These are phyloP conservation scores for Drosophila demipolita DNA, from an alignment of 2,888 invertebrate genomes.

Conservation along the genomic window DNA sequence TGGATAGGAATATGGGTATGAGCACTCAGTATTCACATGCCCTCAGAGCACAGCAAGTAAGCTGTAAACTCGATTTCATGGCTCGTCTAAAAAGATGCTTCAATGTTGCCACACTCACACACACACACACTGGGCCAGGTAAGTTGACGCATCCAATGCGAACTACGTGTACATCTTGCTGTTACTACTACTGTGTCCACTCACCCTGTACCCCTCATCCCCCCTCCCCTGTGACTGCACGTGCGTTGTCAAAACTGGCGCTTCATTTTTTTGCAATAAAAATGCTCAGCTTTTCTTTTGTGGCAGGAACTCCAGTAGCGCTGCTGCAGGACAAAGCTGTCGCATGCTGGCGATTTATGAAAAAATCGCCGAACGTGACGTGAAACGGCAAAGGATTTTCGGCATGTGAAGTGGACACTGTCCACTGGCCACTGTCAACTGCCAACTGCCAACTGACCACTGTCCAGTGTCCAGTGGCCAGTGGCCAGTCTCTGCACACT, in stretches of 20 bases:
- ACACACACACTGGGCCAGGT: conserved; percentile 34
- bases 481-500: conserved; percentile 4
- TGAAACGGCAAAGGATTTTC: conserved; percentile 66
- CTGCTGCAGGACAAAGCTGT: conserved; percentile 63
- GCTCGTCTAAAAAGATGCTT: conserved; percentile 63
- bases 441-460: not conserved
- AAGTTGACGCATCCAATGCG: conserved; percentile 55
- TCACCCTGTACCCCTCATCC: not conserved
- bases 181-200: not conserved
- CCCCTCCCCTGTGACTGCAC: conserved; percentile 37
- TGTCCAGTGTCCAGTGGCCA: conserved; percentile 1
- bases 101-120: conserved; percentile 31
- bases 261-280: conserved; percentile 68
- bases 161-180: conserved; percentile 47
- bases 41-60: conserved; percentile 24
- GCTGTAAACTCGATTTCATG: conserved; percentile 77
- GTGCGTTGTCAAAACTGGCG: conserved; percentile 76
- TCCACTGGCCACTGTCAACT: not conserved
- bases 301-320: conserved; percentile 38
- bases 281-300: conserved; percentile 34
- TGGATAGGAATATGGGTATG: not conserved
- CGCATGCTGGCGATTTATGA: conserved; percentile 72
- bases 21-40: conserved; percentile 3
- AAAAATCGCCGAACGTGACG: conserved; percentile 73
- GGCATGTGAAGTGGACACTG: conserved; percentile 10